Evolutionary conservation across 2,113 vertebrate genomes (phyloP), one percentile per base, ranked within the genome.

Genomic region (Dendropsophus ebraccatus): DNA sequence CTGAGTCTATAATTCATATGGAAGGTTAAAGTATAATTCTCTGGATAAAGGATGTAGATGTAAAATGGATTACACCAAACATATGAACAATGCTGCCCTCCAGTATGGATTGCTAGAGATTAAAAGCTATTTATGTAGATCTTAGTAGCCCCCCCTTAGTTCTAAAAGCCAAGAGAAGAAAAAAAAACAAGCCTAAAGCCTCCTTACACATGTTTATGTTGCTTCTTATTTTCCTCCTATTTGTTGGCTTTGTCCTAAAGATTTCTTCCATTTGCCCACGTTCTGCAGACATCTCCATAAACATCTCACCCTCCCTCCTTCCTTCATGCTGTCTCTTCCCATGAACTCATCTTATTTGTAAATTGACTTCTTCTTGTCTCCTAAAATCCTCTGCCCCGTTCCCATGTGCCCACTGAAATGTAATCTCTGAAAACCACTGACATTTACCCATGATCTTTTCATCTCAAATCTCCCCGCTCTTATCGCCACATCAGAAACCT

Each of bases 251-350:
- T 25, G 21, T 81, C 56, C 16, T 60, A 47, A 45, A 81, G 54
- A 81, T 81, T 81, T 62, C 78, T 30, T 30, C 78, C 56, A 65
- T 65, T 81, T 81, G 56, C 35, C 78, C 37, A 47, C 1, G 23
- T 81, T 81, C 21, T 81, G 23, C 56, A 81, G 78, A 81, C 78
- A 11, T 45, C 78, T 81, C 78, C 56, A 65, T 65, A 81, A 81
- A 81, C 78, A 81, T 81, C 56, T 65, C 78, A 47, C 78, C 78
- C 78, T 65, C 78, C 78, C 58, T 52, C 56, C 65, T 28, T 28
- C 56, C 35, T 41, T 62, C 56, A 25, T 56, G 56, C 56, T 11
- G n/a, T 65, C 58, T 65, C 56, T 81, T 81, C 78, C 78, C 78
- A 81, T 47, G 78, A 81, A 81, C 78, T 81, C 56, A 47, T 62